Conservation (phyloP, 2,888 invertebrate species). For the Calephelis perditalis region DNA sequence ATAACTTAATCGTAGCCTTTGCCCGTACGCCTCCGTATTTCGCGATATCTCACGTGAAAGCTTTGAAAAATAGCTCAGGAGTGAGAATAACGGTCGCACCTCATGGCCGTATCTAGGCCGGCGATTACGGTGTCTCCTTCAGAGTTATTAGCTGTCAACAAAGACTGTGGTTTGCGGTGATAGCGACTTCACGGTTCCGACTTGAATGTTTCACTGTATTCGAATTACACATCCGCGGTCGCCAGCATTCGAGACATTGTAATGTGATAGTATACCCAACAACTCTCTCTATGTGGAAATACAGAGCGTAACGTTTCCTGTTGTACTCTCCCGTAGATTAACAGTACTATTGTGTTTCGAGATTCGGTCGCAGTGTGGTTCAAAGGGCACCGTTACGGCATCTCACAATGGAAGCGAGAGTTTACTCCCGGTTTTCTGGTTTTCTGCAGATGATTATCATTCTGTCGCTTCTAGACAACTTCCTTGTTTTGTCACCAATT, state of each 20-base stretch:
- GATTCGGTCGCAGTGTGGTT: conserved; percentile 53
- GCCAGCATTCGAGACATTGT: conserved; percentile 56
- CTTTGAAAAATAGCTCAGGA: conserved; percentile 48
- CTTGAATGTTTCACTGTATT: conserved; percentile 44
- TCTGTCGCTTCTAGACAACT: conserved; percentile 47
- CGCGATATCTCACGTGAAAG: conserved; percentile 36
- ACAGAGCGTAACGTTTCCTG: conserved; percentile 74
- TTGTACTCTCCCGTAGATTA: conserved; percentile 49
- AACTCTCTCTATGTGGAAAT: conserved; percentile 68
- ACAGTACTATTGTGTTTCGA: conserved; percentile 44
- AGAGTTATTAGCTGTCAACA: conserved; percentile 56
- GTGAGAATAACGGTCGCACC: conserved; percentile 51
- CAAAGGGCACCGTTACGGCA: conserved; percentile 61
- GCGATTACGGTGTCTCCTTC: conserved; percentile 53
- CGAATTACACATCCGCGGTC: conserved; percentile 66
- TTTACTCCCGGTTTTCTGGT: conserved; percentile 51
- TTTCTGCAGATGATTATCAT: conserved; percentile 52
- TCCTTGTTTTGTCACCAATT: conserved; percentile 27
- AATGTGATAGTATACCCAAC: conserved; percentile 52
- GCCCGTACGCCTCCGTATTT: conserved; percentile 35
- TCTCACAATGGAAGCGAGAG: conserved; percentile 68
- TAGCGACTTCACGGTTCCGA: conserved; percentile 39
- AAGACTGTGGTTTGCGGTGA: conserved; percentile 51
- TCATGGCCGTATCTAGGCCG: conserved; percentile 56
- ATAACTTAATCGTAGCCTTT: conserved; percentile 21